These are phyloP conservation scores for Physella acuta DNA, from an alignment of 1,140 invertebrate species.

Conservation along the genomic window DNA sequence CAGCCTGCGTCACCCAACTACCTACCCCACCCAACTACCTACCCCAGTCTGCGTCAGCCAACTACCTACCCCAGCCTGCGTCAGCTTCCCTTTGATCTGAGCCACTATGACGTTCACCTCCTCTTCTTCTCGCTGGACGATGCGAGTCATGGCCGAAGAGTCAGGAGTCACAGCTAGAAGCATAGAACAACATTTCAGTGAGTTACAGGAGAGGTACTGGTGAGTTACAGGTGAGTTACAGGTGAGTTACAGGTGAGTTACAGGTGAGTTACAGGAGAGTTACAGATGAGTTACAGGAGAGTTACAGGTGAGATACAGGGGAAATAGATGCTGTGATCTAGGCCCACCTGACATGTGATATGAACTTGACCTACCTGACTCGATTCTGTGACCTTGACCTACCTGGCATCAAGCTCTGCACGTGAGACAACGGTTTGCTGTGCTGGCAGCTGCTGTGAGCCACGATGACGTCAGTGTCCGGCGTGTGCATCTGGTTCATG, in stretches of 20 bases:
- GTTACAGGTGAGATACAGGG: too few relatives aligned
- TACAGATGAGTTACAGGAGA: too few relatives aligned
- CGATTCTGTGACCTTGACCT: too few relatives aligned
- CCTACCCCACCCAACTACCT: not conserved
- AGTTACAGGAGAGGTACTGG: slow-evolving; percentile 9
- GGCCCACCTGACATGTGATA: too few relatives aligned
- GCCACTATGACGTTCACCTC: slow-evolving; percentile 27
- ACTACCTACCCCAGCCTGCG: slow-evolving; percentile 23
- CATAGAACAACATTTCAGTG: too few relatives aligned
- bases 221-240: too few relatives aligned
- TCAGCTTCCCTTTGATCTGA: slow-evolving; percentile 29
- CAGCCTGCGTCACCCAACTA: too few relatives aligned
- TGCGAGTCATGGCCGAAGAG: slow-evolving; percentile 5
- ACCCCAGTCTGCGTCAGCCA: not conserved
- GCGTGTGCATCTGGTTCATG: slow-evolving; percentile 24
- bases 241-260: too few relatives aligned
- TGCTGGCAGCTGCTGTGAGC: slow-evolving; percentile 18
- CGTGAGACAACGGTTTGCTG: slow-evolving; percentile 11
- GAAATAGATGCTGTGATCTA: too few relatives aligned
- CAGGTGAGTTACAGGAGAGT: too few relatives aligned
- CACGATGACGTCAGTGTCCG: slow-evolving; percentile 25
- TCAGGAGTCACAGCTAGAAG: slow-evolving; percentile 24
- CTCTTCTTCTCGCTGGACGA: slow-evolving; percentile 27
- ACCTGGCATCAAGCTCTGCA: slow-evolving; percentile 18
- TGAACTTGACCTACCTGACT: too few relatives aligned